phyloP scores from a whole-genome alignment of 2,888 invertebrate genomes.

The Phalera bucephala region DNA sequence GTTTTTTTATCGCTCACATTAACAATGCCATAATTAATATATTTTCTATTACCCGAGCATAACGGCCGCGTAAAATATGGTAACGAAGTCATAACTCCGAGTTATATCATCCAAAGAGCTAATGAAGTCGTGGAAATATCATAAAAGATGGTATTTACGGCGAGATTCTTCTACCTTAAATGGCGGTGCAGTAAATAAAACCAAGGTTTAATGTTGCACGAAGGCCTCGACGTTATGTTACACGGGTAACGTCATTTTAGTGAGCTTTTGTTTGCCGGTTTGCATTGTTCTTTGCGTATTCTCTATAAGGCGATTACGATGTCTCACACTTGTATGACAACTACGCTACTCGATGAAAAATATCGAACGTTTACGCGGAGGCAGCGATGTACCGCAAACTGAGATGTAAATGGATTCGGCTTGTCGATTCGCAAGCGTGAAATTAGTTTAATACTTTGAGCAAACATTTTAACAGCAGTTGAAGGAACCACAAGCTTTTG shows the following conservation, averaged over 20 bases:
- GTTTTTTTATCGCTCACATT: slow-evolving; percentile 25
- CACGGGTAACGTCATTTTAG: slow-evolving; percentile 42
- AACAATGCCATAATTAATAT: slow-evolving; percentile 24
- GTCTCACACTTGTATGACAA: slow-evolving; percentile 12
- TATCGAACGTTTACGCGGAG: slow-evolving; percentile 16
- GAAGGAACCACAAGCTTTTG: slow-evolving; percentile 25
- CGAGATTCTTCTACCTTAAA: slow-evolving; percentile 57
- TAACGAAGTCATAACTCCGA: slow-evolving; percentile 39
- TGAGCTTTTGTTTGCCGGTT: slow-evolving; percentile 37
- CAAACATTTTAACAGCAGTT: slow-evolving; percentile 27
- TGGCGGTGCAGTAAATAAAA: slow-evolving; percentile 49
- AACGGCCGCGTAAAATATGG: slow-evolving; percentile 32
- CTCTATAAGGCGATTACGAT: slow-evolving; percentile 21
- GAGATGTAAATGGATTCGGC: slow-evolving; percentile 21
- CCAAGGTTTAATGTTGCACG: slow-evolving; percentile 56
- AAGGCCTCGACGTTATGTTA: slow-evolving; percentile 36
- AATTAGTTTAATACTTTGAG: slow-evolving; percentile 30
- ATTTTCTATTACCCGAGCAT: slow-evolving; percentile 29
- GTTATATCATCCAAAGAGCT: slow-evolving; percentile 51
- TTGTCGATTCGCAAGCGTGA: slow-evolving; percentile 22
- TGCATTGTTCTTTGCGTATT: slow-evolving; percentile 30
- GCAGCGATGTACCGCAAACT: slow-evolving; percentile 4
- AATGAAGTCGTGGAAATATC: slow-evolving; percentile 61
- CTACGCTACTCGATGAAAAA: slow-evolving; percentile 17
- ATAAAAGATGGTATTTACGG: slow-evolving; percentile 58